These are phyloP conservation scores for Tor tambroides DNA, from an alignment of 2,113 vertebrate genomes.

Conservation along the genomic window DNA sequence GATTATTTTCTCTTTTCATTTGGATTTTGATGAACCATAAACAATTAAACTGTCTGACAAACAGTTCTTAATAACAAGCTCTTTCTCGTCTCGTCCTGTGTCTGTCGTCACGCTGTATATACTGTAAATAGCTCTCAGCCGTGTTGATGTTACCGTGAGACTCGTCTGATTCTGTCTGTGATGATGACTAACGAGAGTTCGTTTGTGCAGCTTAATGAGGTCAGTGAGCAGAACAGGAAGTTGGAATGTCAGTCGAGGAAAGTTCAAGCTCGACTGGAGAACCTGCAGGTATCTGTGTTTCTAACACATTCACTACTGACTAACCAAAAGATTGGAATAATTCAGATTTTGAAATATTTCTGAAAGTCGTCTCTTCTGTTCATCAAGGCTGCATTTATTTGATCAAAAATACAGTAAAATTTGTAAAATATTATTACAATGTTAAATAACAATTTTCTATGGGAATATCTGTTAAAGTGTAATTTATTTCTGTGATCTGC, in stretches of 20 bases:
- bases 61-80: background rate
- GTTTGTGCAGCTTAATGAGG: conserved; percentile 78
- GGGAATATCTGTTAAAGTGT: too few species aligned
- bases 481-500: background rate
- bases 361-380: too few species aligned
- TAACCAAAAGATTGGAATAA: too few species aligned
- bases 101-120: background rate
- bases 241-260: conserved; percentile 82
- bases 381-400: too few species aligned
- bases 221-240: conserved; percentile 82
- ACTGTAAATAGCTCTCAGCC: background rate
- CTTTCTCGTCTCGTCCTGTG: background rate
- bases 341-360: too few species aligned
- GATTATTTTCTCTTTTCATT: background rate
- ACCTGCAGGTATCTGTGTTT: conserved; percentile 78
- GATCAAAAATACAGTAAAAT: too few species aligned
- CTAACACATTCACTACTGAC: too few species aligned
- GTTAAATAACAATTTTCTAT: too few species aligned
- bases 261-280: conserved; percentile 86
- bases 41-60: background rate
- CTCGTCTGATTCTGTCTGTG: conserved; percentile 10
- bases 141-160: background rate
- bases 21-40: background rate
- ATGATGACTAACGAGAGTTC: background rate
- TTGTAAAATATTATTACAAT: too few species aligned